A percentile compares a stretch with the other conserved stretches of the same genome.
These are phyloP conservation scores for Nymphalis urticae DNA, from an alignment of 2,888 invertebrate species.

Conservation along the genomic window DNA sequence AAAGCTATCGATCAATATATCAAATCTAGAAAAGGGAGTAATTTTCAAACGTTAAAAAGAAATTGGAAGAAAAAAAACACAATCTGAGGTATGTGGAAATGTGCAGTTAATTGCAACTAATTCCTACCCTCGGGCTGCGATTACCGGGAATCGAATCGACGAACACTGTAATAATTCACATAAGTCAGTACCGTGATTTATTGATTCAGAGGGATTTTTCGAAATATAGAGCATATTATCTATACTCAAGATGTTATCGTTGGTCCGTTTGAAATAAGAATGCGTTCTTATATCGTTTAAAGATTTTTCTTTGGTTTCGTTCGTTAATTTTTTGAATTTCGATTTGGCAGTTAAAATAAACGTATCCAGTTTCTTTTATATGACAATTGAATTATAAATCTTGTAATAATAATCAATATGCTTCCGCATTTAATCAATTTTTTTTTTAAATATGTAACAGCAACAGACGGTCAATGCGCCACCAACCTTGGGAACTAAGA, in stretches of 20 bases:
- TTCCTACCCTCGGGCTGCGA: constrained; percentile 56
- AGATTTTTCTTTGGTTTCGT: not conserved
- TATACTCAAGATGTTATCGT: not conserved
- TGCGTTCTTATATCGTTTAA: too few relatives aligned
- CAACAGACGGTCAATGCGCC: too few relatives aligned
- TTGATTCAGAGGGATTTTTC: constrained; percentile 24
- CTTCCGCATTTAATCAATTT: too few relatives aligned
- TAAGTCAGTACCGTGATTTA: constrained; percentile 33
- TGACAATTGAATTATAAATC: too few relatives aligned
- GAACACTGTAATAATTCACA: constrained; percentile 35
- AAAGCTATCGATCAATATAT: constrained; percentile 19
- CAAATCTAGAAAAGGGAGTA: constrained; percentile 21
- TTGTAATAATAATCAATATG: too few relatives aligned
- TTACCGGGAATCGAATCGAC: constrained; percentile 46
- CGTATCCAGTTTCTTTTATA: too few relatives aligned
- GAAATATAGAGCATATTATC: constrained; percentile 9
- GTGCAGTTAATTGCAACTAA: constrained; percentile 59
- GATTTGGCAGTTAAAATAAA: too few relatives aligned
- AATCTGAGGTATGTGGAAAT: constrained; percentile 48
- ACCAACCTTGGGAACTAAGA: too few relatives aligned
- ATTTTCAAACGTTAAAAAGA: constrained; percentile 34
- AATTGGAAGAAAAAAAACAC: constrained; percentile 25
- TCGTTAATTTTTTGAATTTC: too few relatives aligned
- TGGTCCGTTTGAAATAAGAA: too few relatives aligned
- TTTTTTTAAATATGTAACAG: too few relatives aligned